These are phyloP conservation scores for Chondrosia reniformis DNA, from an alignment of 37 sponge, comb jelly and placozoan genomes.

Conservation along the genomic window DNA sequence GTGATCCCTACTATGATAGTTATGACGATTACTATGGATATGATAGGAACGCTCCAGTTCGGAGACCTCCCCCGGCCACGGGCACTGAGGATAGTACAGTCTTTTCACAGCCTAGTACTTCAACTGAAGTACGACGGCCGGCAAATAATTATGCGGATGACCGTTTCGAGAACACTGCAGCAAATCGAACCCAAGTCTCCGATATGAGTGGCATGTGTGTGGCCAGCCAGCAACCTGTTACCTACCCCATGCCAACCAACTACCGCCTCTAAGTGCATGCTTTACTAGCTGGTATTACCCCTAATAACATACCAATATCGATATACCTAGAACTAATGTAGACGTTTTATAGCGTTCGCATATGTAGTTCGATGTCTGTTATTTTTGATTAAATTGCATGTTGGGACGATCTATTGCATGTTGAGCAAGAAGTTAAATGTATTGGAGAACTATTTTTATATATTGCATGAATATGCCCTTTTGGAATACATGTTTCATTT, in stretches of 20 bases:
- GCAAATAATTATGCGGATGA: constrained; percentile 14
- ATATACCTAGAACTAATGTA: background rate
- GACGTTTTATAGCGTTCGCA: no score
- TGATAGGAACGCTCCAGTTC: background rate
- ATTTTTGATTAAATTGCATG: no score
- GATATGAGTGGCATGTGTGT: background rate
- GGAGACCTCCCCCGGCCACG: background rate
- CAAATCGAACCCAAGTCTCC: background rate
- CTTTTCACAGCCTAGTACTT: no score
- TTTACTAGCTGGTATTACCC: background rate
- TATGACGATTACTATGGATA: constrained; percentile 15
- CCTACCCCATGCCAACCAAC: constrained; percentile 22
- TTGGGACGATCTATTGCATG: no score
- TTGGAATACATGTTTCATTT: no score
- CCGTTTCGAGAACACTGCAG: background rate
- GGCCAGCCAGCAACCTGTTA: constrained; percentile 7
- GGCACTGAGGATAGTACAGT: background rate
- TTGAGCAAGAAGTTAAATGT: no score
- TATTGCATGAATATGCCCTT: no score
- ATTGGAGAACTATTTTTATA: no score
- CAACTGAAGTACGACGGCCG: background rate
- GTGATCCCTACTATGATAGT: background rate
- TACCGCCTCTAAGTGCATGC: constrained; percentile 2
- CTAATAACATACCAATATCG: background rate
- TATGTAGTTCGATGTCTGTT: no score